These are phyloP conservation scores for Acanthis flammea DNA, from an alignment of 2,797 vertebrate genomes.

Conservation along the genomic window DNA sequence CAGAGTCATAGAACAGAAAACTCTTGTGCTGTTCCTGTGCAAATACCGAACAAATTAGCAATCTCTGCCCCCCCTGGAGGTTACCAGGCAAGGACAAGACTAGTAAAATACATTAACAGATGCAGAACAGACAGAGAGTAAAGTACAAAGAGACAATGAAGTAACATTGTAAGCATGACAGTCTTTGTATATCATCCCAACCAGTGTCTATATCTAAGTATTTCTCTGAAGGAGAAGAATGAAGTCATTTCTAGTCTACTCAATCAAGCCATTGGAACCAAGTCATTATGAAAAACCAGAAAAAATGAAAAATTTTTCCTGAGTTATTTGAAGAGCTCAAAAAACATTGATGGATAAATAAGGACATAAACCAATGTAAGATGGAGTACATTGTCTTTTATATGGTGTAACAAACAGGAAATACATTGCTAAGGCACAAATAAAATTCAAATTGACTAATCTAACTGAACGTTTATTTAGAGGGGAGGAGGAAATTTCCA, in stretches of 20 bases:
- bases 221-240: background rate
- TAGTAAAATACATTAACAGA: slow-evolving; percentile 28
- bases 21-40: background rate
- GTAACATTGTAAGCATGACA: background rate
- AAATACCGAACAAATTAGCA: slow-evolving; percentile 3
- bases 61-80: background rate
- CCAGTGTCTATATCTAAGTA: background rate
- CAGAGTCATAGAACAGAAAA: background rate
- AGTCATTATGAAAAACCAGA: background rate
- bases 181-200: background rate
- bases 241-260: background rate
- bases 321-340: background rate
- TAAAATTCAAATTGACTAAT: background rate
- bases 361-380: background rate
- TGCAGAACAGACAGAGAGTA: background rate
- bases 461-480: background rate
- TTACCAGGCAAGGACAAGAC: slow-evolving; percentile 33
- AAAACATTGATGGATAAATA: background rate
- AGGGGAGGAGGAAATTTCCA: background rate
- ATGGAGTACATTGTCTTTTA: background rate
- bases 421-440: background rate
- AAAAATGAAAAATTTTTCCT: background rate
- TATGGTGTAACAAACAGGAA: background rate
- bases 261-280: background rate
- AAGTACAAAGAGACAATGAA: slow-evolving; percentile 28